These are phyloP conservation scores for Sminthopsis crassicaudata DNA, from an alignment of 2,113 vertebrate species.

Conservation along the genomic window DNA sequence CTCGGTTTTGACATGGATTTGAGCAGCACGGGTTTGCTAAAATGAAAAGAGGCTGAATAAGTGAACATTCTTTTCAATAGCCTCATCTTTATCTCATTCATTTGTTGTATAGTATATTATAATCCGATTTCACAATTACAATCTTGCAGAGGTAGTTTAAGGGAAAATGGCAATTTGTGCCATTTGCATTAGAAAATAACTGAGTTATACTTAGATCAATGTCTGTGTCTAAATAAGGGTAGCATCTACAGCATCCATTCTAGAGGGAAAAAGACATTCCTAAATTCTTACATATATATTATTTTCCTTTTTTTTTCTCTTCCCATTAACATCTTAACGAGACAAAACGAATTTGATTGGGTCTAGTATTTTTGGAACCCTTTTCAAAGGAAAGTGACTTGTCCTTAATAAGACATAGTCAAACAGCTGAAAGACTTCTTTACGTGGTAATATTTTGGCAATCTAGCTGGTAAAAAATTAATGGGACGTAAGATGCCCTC, in stretches of 20 bases:
- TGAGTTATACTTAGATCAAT: not conserved
- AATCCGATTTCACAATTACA: constrained; percentile 12
- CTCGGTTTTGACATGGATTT: constrained; percentile 94
- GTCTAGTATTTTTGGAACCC: not conserved
- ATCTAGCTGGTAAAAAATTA: not conserved
- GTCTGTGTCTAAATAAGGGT: constrained; percentile 22
- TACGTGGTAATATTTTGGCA: not conserved
- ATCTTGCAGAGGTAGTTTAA: not conserved
- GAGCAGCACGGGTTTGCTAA: constrained; percentile 95
- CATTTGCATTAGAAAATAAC: not conserved
- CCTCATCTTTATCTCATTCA: not conserved
- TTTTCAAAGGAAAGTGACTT: not conserved
- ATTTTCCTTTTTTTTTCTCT: not conserved
- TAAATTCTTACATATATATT: constrained; percentile 10
- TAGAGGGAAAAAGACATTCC: not conserved
- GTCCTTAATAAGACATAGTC: not conserved
- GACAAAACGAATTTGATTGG: not conserved
- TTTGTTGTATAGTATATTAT: not conserved
- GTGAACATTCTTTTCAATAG: not conserved
- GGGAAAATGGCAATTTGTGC: not conserved
- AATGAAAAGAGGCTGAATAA: constrained; percentile 17
- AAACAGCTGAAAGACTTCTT: not conserved
- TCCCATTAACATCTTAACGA: not conserved
- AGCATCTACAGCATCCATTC: not conserved
- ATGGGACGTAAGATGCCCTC: not conserved